phyloP scores from a whole-genome alignment of 1,140 invertebrate genomes.

The Planococcus citri region DNA sequence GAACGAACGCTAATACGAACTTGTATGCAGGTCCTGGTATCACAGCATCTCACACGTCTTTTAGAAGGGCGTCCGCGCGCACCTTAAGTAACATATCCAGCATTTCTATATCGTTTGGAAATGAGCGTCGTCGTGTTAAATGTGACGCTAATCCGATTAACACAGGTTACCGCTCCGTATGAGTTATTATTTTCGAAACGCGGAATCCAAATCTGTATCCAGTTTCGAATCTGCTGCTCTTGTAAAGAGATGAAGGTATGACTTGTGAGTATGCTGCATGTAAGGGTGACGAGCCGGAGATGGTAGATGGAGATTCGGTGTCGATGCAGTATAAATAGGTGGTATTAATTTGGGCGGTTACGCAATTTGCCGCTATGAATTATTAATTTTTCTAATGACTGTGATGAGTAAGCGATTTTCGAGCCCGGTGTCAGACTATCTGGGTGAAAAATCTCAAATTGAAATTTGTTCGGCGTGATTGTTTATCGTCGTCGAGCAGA shows the following conservation, averaged over 20 bases:
- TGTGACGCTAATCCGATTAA: slow-evolving; percentile 17
- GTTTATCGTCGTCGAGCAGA: too few species aligned
- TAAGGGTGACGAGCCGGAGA: too few species aligned
- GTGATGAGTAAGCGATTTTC: neutral
- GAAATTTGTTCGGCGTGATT: too few species aligned
- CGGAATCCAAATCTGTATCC: neutral
- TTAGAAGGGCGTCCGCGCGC: neutral
- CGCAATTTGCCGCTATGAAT: neutral
- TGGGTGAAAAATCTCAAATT: neutral
- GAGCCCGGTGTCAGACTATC: neutral
- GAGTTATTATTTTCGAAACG: neutral
- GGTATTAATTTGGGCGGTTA: neutral
- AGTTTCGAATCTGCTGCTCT: neutral
- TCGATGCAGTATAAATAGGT: neutral
- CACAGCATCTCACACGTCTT: neutral
- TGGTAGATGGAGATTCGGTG: too few species aligned
- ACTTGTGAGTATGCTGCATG: too few species aligned
- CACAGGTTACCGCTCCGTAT: slow-evolving; percentile 1
- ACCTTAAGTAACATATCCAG: slow-evolving; percentile 17
- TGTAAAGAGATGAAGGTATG: too few species aligned
- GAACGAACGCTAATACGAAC: neutral
- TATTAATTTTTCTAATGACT: slow-evolving; percentile 4
- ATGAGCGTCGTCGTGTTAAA: slow-evolving; percentile 8
- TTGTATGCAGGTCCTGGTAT: neutral
- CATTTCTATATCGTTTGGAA: neutral